A percentile compares a stretch with the other conserved stretches of the same genome.
These are phyloP conservation scores for Drosophila formosana DNA, from an alignment of 2,888 invertebrate species.

Conservation along the genomic window DNA sequence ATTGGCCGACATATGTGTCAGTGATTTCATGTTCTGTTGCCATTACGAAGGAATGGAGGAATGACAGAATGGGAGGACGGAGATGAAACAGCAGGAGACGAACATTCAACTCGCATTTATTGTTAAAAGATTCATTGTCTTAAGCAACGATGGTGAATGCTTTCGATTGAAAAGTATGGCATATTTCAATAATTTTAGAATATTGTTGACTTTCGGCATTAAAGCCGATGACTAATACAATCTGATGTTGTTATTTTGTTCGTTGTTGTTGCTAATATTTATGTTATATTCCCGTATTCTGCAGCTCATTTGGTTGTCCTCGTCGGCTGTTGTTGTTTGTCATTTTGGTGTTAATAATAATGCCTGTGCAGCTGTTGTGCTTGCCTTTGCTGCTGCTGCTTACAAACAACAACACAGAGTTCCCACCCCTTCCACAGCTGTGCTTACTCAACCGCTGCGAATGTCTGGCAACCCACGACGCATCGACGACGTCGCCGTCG, in stretches of 20 bases:
- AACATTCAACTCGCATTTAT: slow-evolving; percentile 19
- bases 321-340: slow-evolving; percentile 42
- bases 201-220: slow-evolving; percentile 8
- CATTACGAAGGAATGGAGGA: slow-evolving; percentile 41
- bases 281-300: slow-evolving; percentile 9
- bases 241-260: not conserved
- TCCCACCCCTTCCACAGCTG: slow-evolving; percentile 11
- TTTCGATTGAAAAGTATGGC: slow-evolving; percentile 3
- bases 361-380: slow-evolving; percentile 43
- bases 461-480: slow-evolving; percentile 54
- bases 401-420: slow-evolving; percentile 31
- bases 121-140: slow-evolving; percentile 19
- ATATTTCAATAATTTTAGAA: slow-evolving; percentile 17
- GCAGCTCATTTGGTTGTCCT: slow-evolving; percentile 8
- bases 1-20: slow-evolving; percentile 69
- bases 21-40: slow-evolving; percentile 62
- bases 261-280: slow-evolving; percentile 3
- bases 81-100: not conserved
- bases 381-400: slow-evolving; percentile 24
- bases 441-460: slow-evolving; percentile 4
- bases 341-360: slow-evolving; percentile 65
- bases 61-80: not conserved
- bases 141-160: slow-evolving; percentile 9
- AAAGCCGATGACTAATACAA: slow-evolving; percentile 7
- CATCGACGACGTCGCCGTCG: slow-evolving; percentile 19